phyloP scores from a whole-genome alignment of 1,140 invertebrate genomes.

The Protaetia brevitarsis region DNA sequence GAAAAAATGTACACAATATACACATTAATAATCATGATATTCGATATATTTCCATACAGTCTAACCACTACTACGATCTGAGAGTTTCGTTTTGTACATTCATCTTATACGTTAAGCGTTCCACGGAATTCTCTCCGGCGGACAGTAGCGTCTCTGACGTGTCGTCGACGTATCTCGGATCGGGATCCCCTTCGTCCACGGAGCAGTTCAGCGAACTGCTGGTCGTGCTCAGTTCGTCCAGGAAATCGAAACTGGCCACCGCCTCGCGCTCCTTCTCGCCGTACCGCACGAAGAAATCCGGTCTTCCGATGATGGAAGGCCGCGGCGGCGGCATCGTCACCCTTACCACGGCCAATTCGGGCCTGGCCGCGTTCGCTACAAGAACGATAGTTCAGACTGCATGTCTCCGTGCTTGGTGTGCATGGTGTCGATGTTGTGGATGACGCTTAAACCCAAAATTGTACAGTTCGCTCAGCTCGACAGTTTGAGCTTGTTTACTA shows the following conservation, averaged over 20 bases:
- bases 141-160: slow-evolving; percentile 1
- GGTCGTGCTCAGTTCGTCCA: slow-evolving; percentile 63
- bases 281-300: slow-evolving; percentile 72
- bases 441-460: slow-evolving; percentile 47
- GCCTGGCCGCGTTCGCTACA: slow-evolving; percentile 59
- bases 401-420: slow-evolving; percentile 48
- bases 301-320: slow-evolving; percentile 69
- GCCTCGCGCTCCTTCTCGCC: slow-evolving; percentile 74
- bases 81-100: slow-evolving; percentile 19
- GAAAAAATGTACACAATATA: slow-evolving; percentile 20
- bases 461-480: slow-evolving; percentile 42
- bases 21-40: slow-evolving; percentile 5
- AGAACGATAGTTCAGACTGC: slow-evolving; percentile 44
- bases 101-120: slow-evolving; percentile 5
- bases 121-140: not conserved
- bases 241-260: slow-evolving; percentile 74
- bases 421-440: slow-evolving; percentile 47
- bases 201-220: slow-evolving; percentile 51
- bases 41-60: not conserved
- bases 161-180: slow-evolving; percentile 11
- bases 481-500: slow-evolving; percentile 14
- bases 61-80: slow-evolving; percentile 10
- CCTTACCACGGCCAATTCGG: slow-evolving; percentile 54
- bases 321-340: slow-evolving; percentile 44
- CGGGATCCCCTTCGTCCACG: slow-evolving; percentile 46